phyloP scores from a whole-genome alignment of 2,888 invertebrate genomes.

The Phaonia tiefii region DNA sequence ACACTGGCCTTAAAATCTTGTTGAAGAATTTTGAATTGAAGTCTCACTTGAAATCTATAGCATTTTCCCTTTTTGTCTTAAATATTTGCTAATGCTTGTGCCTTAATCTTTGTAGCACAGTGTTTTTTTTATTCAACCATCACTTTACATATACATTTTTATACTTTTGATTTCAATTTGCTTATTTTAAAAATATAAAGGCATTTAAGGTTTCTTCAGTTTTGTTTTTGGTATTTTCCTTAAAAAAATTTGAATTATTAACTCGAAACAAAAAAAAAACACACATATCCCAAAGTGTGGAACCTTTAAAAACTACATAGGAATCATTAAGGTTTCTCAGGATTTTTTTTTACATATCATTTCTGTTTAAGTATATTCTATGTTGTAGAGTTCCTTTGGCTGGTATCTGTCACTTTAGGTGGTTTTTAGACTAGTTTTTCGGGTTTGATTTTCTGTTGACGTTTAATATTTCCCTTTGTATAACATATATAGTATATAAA shows the following conservation, averaged over 20 bases:
- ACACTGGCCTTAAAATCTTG: too few relatives aligned
- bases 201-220: slow-evolving; percentile 31
- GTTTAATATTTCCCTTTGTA: not conserved
- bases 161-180: slow-evolving; percentile 12
- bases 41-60: too few relatives aligned
- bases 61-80: too few relatives aligned
- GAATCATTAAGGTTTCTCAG: slow-evolving; percentile 21
- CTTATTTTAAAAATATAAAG: slow-evolving; percentile 33
- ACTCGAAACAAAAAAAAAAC: slow-evolving; percentile 7
- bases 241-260: too few relatives aligned
- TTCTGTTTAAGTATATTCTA: not conserved
- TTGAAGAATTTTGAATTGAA: too few relatives aligned
- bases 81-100: too few relatives aligned
- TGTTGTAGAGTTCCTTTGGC: not conserved
- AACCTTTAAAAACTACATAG: slow-evolving; percentile 8
- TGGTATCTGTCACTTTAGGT: slow-evolving; percentile 15
- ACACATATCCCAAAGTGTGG: not conserved
- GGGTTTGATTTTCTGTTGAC: not conserved
- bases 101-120: too few relatives aligned
- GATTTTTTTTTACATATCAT: not conserved
- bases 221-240: slow-evolving; percentile 10
- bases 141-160: too few relatives aligned
- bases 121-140: too few relatives aligned
- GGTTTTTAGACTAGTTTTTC: slow-evolving; percentile 29
- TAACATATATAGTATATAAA: not conserved